Conservation (phyloP, 2,113 vertebrate genomes). For the Brachypodius melanocephalos region DNA sequence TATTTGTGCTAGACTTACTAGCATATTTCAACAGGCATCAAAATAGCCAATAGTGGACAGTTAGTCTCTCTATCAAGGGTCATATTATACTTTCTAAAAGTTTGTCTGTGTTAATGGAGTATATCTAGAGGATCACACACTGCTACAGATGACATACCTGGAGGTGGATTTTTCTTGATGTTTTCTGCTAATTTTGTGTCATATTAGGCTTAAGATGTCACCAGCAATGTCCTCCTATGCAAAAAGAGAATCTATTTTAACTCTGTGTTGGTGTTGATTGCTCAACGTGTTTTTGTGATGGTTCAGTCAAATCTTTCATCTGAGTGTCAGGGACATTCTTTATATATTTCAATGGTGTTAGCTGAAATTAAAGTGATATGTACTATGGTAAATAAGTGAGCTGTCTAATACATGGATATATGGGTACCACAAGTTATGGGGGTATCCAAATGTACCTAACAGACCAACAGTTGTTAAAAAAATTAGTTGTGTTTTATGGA, state of each 20-base stretch:
- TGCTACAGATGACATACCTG: neutral
- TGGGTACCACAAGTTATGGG: neutral
- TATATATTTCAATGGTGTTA: neutral
- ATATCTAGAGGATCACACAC: neutral
- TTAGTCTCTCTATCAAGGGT: neutral
- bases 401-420: neutral
- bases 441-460: neutral
- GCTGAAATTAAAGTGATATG: neutral
- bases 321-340: neutral
- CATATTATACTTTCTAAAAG: neutral
- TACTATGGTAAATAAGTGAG: neutral
- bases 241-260: slow-evolving; percentile 34
- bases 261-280: slow-evolving; percentile 37
- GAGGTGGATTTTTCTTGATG: slow-evolving; percentile 46
- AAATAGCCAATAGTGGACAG: neutral
- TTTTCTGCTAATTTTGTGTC: slow-evolving; percentile 49
- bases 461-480: neutral
- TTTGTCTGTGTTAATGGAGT: neutral
- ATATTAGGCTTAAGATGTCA: slow-evolving; percentile 25
- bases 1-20: neutral
- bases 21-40: neutral
- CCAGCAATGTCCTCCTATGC: slow-evolving; percentile 32
- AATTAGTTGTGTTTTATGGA: neutral
- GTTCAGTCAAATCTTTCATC: slow-evolving; percentile 40
- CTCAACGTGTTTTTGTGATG: neutral